Base-by-base conservation (phyloP, 2,888 invertebrate genomes). In the Zaprionus lineosus region DNA sequence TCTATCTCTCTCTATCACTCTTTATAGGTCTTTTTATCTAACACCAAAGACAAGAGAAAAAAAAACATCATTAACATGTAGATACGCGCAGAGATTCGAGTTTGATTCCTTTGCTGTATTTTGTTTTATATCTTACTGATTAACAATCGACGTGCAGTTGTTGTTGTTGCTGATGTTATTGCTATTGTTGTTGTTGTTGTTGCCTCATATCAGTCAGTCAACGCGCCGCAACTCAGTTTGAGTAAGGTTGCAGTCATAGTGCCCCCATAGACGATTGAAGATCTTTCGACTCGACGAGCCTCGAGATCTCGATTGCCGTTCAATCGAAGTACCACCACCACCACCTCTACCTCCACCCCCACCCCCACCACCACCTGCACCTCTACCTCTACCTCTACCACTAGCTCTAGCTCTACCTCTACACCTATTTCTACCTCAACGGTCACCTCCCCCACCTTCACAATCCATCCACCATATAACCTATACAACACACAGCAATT, bases 41-140 rank as follows among this genome's bases (percentile, higher is more conserved):
- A 60, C 61, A 61, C 60, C 65, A 40, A 65, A 53, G 28, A 33
- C 9, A 16, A 16, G 11, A 16, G 8, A 53, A 52, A 39, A 48
- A 56, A 41, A 81, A 84, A 78, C 82, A 84, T 81, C 81, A 84
- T 78, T 78, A 78, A 78, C 78, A 78, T 78, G 81, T 71, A 71
- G 74, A 83, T 82, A 82, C 72, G 74, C 67, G 72, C 53, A 64
- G 82, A 76, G 82, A 81, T 81, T 68, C 61, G 56, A 77, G 53
- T 75, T 74, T 81, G 78, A 73, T 76, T 63, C 74, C 60, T 56
- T 52, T 57, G 63, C 46, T 67, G 67, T 84, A 82, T 73, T 83
- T 82, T 84, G 83, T 84, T 84, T 82, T 84, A 81, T 81, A 84
- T 81, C 84, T 82, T 83, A 84, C 84, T 81, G 81, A 84, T 81